A percentile compares a stretch with the other conserved stretches of the same genome.
Conservation (phyloP, 2,888 invertebrate genomes). For the Lutraria lutraria region DNA sequence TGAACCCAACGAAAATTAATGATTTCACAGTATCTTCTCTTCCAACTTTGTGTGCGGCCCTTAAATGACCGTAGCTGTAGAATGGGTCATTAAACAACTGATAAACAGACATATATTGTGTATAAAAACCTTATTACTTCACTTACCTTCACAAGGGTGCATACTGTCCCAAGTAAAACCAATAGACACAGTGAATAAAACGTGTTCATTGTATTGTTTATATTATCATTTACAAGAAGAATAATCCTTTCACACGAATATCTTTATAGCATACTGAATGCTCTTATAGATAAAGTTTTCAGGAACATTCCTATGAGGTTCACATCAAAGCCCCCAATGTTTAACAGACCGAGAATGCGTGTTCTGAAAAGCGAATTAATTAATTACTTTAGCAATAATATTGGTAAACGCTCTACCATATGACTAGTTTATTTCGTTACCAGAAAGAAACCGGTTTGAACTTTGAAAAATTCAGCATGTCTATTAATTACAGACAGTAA, state of each 20-base stretch:
- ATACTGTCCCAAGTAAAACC: not conserved
- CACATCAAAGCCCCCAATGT: not conserved
- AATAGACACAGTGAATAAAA: not conserved
- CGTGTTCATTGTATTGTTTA: not conserved
- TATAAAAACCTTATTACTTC: not conserved
- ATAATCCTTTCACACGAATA: not conserved
- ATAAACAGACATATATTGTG: too few relatives aligned
- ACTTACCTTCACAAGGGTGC: not conserved
- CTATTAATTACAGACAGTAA: not conserved
- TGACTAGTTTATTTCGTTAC: not conserved
- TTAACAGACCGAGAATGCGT: not conserved
- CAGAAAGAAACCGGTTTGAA: not conserved
- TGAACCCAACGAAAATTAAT: too few relatives aligned
- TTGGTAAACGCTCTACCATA: constrained; percentile 6
- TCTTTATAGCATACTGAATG: not conserved
- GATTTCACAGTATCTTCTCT: too few relatives aligned
- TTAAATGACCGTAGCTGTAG: too few relatives aligned
- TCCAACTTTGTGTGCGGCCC: too few relatives aligned
- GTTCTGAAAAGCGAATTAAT: constrained; percentile 1
- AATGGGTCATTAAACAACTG: too few relatives aligned
- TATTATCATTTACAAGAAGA: not conserved
- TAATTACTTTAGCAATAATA: not conserved
- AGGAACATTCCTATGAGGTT: not conserved
- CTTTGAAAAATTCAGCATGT: not conserved
- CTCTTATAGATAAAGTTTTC: not conserved